Evolutionary conservation across 2,113 vertebrate genomes (phyloP).

Genomic region (Mungos mungo): DNA sequence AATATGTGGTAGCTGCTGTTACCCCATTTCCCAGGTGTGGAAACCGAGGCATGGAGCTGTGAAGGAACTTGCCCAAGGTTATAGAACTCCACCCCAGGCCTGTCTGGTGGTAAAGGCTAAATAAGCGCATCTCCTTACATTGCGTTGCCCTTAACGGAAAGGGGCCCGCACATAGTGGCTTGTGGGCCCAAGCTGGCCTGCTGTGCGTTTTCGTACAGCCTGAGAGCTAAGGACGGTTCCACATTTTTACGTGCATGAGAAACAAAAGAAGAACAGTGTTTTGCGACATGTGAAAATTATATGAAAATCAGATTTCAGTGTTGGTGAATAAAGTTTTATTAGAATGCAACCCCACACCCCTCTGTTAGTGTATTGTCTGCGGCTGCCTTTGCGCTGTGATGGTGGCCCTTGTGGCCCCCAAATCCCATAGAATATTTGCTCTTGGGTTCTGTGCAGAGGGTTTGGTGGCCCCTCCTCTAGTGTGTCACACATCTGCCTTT

Average conservation of each 20-base stretch:
- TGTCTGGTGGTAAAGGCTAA: background rate
- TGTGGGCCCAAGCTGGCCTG: rapidly evolving
- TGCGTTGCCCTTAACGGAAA: background rate
- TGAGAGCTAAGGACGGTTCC: background rate
- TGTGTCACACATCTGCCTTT: background rate
- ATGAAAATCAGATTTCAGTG: background rate
- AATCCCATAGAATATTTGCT: background rate
- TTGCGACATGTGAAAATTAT: background rate
- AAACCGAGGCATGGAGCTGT: background rate
- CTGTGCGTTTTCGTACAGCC: background rate
- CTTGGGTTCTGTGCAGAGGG: rapidly evolving
- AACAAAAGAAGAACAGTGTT: background rate
- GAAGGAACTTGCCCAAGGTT: background rate
- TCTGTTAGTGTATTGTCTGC: rapidly evolving
- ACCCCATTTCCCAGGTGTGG: background rate
- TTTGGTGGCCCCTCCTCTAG: too few species aligned
- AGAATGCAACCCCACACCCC: background rate
- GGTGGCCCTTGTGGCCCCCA: rapidly evolving
- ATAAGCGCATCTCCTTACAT: rapidly evolving
- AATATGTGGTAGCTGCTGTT: background rate
- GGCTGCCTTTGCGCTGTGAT: background rate
- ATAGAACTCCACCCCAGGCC: background rate
- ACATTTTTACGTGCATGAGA: background rate
- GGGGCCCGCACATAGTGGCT: background rate
- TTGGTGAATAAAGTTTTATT: background rate